Conservation (phyloP, 2,113 vertebrate genomes). For the Miniopterus natalensis region DNA sequence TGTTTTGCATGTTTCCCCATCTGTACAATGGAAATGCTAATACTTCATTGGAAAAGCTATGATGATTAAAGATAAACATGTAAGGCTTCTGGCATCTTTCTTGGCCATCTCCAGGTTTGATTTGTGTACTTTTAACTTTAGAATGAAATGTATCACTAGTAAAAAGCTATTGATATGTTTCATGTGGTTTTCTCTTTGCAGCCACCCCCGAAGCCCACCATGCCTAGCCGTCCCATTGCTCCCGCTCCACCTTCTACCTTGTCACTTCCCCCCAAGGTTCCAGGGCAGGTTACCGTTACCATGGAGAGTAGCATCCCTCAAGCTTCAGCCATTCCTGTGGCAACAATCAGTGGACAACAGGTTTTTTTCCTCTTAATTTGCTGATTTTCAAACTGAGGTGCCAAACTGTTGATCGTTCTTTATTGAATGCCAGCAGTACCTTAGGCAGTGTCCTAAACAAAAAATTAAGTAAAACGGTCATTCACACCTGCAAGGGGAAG, state of each 20-base stretch:
- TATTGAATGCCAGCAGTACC: neutral
- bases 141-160: neutral
- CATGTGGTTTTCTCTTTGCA: constrained; percentile 82
- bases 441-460: neutral
- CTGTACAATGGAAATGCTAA: neutral
- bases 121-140: constrained; percentile 9
- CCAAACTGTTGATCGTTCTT: constrained; percentile 46
- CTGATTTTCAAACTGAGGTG: constrained; percentile 49
- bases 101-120: neutral
- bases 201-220: constrained; percentile 94
- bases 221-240: constrained; percentile 98
- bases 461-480: neutral
- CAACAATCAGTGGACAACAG: constrained; percentile 99
- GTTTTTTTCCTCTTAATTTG: constrained; percentile 84
- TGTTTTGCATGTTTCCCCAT: constrained; percentile 24
- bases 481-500: neutral
- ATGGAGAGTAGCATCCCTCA: constrained; percentile 96
- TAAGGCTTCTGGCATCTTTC: neutral
- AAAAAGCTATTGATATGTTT: constrained; percentile 54
- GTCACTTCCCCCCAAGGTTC: constrained; percentile 94
- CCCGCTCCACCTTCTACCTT: constrained; percentile 96
- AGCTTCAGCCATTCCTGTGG: constrained; percentile 97
- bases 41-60: neutral
- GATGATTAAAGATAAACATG: neutral
- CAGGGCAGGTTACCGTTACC: constrained; percentile 95